Conservation (phyloP, 1,140 invertebrate species). For the Plodia interpunctella region DNA sequence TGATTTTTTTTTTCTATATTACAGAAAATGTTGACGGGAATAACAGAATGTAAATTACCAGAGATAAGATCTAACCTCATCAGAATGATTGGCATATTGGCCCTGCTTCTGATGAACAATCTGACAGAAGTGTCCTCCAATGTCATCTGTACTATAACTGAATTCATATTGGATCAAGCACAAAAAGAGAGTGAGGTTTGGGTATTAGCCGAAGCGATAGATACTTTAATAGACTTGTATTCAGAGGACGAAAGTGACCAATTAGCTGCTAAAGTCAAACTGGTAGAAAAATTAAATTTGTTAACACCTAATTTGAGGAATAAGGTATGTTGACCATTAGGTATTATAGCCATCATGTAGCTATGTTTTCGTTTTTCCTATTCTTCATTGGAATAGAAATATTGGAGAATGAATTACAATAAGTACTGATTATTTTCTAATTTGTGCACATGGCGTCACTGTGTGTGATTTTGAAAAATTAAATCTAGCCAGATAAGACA, state of each 20-base stretch:
- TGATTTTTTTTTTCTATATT: conserved; percentile 24
- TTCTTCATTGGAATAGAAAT: not conserved
- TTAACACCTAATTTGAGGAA: conserved; percentile 80
- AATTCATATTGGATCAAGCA: conserved; percentile 77
- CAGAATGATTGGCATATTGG: conserved; percentile 82
- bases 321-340: conserved; percentile 78
- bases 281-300: conserved; percentile 78
- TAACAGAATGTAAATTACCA: conserved; percentile 74
- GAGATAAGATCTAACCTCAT: conserved; percentile 83
- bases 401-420: too few species aligned
- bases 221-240: conserved; percentile 87
- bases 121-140: conserved; percentile 49
- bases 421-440: too few species aligned
- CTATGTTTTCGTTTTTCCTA: too few species aligned
- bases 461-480: too few species aligned
- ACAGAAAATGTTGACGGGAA: conserved; percentile 80
- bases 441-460: too few species aligned
- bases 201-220: conserved; percentile 85
- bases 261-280: conserved; percentile 79
- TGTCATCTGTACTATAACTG: conserved; percentile 61
- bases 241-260: conserved; percentile 85
- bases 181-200: conserved; percentile 79
- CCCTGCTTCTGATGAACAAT: conserved; percentile 55
- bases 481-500: too few species aligned
- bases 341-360: too few species aligned